Conservation (phyloP, 2,797 vertebrate species). For the Coluber constrictor region DNA sequence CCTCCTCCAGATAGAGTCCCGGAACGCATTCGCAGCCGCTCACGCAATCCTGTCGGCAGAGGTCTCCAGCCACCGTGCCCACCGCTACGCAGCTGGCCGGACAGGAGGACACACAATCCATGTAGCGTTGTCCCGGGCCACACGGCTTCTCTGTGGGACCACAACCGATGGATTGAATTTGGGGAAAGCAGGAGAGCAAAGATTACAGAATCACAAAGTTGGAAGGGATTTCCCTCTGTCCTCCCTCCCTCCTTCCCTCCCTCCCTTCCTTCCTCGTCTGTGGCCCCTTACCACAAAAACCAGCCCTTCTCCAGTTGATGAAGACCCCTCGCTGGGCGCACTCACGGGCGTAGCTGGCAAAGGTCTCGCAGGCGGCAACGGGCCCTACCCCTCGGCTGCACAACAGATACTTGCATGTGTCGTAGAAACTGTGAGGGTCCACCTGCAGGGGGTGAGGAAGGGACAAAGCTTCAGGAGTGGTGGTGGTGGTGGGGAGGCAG, state of each 20-base stretch:
- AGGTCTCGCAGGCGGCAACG: conserved; percentile 75
- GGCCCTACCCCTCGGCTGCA: conserved; percentile 58
- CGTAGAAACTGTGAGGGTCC: conserved; percentile 75
- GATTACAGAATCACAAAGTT: too few relatives aligned
- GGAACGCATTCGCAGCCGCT: conserved; percentile 82
- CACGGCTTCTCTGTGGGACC: conserved; percentile 75
- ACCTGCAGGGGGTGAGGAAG: conserved; percentile 63
- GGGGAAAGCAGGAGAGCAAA: background rate
- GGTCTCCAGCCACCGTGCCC: conserved; percentile 45
- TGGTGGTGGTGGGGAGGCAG: too few relatives aligned
- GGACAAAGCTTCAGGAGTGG: background rate
- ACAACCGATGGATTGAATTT: background rate
- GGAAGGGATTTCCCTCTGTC: too few relatives aligned
- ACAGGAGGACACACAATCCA: conserved; percentile 85
- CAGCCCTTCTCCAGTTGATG: conserved; percentile 75
- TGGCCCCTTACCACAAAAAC: conserved; percentile 75
- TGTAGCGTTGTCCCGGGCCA: conserved; percentile 76
- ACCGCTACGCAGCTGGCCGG: conserved; percentile 76
- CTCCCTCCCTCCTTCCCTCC: too few relatives aligned
- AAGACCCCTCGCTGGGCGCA: conserved; percentile 76
- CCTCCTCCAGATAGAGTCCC: conserved; percentile 74
- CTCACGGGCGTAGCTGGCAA: conserved; percentile 82
- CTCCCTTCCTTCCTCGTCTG: background rate
- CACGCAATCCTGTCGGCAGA: conserved; percentile 82
- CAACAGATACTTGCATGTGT: conserved; percentile 80